These are phyloP conservation scores for Bemisia tabaci DNA, from an alignment of 1,140 invertebrate genomes.

Conservation along the genomic window DNA sequence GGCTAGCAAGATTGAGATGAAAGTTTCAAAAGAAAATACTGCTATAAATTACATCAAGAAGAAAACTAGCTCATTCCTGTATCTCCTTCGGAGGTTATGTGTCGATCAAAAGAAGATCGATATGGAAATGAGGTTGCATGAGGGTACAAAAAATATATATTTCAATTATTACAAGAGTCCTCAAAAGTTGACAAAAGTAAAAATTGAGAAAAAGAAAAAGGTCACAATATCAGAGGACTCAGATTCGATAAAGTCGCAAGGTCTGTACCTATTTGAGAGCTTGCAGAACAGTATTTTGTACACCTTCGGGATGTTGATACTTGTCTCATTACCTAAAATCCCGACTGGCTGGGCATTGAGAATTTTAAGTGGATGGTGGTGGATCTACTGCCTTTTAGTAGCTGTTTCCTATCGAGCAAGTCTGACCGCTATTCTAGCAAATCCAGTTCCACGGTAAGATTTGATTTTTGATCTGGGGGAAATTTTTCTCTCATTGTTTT, in stretches of 20 bases:
- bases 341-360: conserved; percentile 61
- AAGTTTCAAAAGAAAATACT: background rate
- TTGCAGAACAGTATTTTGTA: conserved; percentile 56
- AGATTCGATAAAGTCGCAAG: conserved; percentile 19
- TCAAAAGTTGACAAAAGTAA: background rate
- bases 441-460: conserved; percentile 50
- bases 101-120: background rate
- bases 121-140: background rate
- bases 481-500: background rate
- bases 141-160: background rate
- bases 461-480: background rate
- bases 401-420: conserved; percentile 63
- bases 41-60: background rate
- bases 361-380: conserved; percentile 68
- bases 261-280: conserved; percentile 51
- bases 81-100: background rate
- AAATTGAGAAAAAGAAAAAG: background rate
- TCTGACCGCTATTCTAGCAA: conserved; percentile 66
- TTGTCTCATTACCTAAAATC: conserved; percentile 56
- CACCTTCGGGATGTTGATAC: conserved; percentile 61
- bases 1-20: background rate
- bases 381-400: conserved; percentile 65
- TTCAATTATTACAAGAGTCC: background rate
- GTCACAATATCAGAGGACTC: background rate
- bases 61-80: background rate